Conservation (phyloP, 2,888 invertebrate species). For the Melinopterus prodromus region DNA sequence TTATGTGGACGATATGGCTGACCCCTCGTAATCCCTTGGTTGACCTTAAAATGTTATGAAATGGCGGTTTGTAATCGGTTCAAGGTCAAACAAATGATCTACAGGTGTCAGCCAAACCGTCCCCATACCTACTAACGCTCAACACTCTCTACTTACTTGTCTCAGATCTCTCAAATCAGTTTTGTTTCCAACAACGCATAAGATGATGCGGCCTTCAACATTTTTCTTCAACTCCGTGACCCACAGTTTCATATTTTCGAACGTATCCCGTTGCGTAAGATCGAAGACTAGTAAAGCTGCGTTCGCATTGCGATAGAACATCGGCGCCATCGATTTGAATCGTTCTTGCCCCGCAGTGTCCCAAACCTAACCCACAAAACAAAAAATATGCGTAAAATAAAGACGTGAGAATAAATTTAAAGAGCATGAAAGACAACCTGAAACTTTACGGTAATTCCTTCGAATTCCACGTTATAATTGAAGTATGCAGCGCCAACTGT, state of each 20-base stretch:
- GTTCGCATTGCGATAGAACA: conserved; percentile 93
- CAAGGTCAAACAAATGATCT: too few relatives aligned
- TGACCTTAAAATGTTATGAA: too few relatives aligned
- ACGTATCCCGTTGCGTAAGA: conserved; percentile 78
- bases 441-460: conserved; percentile 75
- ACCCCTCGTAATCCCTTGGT: too few relatives aligned
- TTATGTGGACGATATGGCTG: too few relatives aligned
- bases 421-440: conserved; percentile 66
- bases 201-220: conserved; percentile 79
- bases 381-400: not conserved
- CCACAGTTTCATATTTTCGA: conserved; percentile 85
- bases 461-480: conserved; percentile 81
- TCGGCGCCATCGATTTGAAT: conserved; percentile 91
- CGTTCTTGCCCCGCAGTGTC: conserved; percentile 90
- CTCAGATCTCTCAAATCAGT: conserved; percentile 74
- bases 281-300: conserved; percentile 90
- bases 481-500: conserved; percentile 93
- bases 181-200: conserved; percentile 88
- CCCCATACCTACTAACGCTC: not conserved
- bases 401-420: not conserved
- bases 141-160: conserved; percentile 59
- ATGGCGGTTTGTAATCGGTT: too few relatives aligned
- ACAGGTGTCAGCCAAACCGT: too few relatives aligned
- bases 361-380: conserved; percentile 74
- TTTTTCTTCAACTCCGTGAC: conserved; percentile 80